Evolutionary conservation across 2,888 invertebrate species (phyloP).

Genomic region (Sinodicranocentrus sp.): DNA sequence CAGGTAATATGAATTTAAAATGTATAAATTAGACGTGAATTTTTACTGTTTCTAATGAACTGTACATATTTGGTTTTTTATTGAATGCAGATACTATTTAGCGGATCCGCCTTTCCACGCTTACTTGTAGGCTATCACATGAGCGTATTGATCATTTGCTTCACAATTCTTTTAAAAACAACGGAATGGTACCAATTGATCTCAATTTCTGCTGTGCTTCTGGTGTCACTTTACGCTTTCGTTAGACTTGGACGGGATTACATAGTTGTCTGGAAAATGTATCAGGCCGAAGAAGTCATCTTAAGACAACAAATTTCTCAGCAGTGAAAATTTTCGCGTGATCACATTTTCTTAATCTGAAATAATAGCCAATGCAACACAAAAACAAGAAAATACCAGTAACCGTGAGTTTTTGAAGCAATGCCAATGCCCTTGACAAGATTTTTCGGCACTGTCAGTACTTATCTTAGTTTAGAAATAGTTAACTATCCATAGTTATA

Average conservation of each 20-base stretch:
- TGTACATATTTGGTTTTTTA: too few species aligned
- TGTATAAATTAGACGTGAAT: neutral
- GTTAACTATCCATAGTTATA: too few species aligned
- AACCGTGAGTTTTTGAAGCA: too few species aligned
- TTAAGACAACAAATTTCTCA: slow-evolving; percentile 60
- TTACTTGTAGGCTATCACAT: slow-evolving; percentile 83
- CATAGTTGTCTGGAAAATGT: slow-evolving; percentile 90
- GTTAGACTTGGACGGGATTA: slow-evolving; percentile 94
- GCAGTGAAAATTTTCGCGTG: too few species aligned
- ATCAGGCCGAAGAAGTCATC: slow-evolving; percentile 85
- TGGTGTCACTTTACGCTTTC: slow-evolving; percentile 94
- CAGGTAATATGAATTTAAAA: slow-evolving; percentile 82
- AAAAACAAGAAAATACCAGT: too few species aligned
- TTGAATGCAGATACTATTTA: slow-evolving; percentile 92
- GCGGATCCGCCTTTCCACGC: slow-evolving; percentile 90
- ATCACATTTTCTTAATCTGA: too few species aligned
- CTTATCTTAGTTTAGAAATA: too few species aligned
- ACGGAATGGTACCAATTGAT: slow-evolving; percentile 95
- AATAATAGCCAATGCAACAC: too few species aligned
- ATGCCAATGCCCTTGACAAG: too few species aligned
- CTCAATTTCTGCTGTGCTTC: slow-evolving; percentile 89
- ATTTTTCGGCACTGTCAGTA: too few species aligned
- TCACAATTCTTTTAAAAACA: slow-evolving; percentile 88
- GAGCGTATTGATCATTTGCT: slow-evolving; percentile 84
- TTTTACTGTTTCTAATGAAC: neutral